Conservation (phyloP, 2,888 invertebrate genomes). For the Allolobophora icterica region DNA sequence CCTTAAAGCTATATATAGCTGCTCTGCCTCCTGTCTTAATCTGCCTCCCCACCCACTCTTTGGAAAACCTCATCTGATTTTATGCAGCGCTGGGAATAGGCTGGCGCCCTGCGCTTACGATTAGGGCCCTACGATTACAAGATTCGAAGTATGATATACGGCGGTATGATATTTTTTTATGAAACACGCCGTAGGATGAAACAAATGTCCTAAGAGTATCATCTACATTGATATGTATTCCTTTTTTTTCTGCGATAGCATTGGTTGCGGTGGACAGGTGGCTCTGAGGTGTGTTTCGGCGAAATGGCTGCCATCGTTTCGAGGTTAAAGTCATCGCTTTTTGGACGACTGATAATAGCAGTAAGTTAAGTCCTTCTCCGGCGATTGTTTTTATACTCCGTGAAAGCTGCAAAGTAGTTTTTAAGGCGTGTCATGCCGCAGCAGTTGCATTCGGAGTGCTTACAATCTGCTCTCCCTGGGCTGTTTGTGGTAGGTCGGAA, state of each 20-base stretch:
- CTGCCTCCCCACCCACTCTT: too few relatives aligned
- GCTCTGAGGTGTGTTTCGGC: neutral
- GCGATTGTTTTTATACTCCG: neutral
- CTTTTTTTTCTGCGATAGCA: neutral
- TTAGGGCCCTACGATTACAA: too few relatives aligned
- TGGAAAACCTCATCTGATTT: too few relatives aligned
- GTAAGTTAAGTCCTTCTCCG: neutral
- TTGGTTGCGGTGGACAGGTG: neutral
- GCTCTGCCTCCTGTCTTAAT: too few relatives aligned
- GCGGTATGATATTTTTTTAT: too few relatives aligned
- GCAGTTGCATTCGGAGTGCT: neutral
- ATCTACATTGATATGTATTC: neutral
- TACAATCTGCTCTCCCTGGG: neutral
- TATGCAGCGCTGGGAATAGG: too few relatives aligned
- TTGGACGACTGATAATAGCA: conserved; percentile 19
- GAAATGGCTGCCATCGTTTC: conserved; percentile 3
- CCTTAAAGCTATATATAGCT: too few relatives aligned
- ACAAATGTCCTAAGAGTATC: too few relatives aligned
- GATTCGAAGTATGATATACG: too few relatives aligned
- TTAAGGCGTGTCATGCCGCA: neutral
- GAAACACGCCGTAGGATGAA: too few relatives aligned
- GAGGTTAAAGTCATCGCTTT: conserved; percentile 11
- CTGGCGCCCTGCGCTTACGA: too few relatives aligned
- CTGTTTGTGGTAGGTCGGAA: neutral
- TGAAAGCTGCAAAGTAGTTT: neutral